Evolutionary conservation across 2,797 vertebrate species (phyloP).

Genomic region (Buphagus erythrorhynchus): DNA sequence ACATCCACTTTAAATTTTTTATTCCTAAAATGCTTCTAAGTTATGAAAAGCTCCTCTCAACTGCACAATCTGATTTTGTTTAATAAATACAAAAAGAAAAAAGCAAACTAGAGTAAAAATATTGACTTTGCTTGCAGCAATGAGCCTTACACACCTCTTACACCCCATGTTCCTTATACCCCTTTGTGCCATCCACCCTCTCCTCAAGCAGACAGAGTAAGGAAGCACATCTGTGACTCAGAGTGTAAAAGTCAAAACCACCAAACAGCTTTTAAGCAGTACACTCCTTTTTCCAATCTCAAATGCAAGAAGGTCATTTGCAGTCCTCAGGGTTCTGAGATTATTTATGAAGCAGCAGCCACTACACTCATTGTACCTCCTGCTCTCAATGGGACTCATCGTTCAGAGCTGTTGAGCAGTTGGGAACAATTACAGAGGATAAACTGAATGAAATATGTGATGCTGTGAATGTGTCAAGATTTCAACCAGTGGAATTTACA

Average conservation of each 20-base stretch:
- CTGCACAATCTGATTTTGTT: neutral
- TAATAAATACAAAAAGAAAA: neutral
- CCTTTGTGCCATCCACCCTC: neutral
- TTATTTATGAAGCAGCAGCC: slow-evolving; percentile 64
- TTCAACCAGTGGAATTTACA: slow-evolving; percentile 68
- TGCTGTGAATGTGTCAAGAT: slow-evolving; percentile 64
- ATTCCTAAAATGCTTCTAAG: neutral
- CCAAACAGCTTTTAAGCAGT: neutral
- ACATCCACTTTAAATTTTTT: neutral
- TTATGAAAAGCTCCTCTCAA: neutral
- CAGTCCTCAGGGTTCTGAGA: slow-evolving; percentile 26
- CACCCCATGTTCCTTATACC: fast-evolving
- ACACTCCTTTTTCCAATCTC: neutral
- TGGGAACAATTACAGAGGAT: slow-evolving; percentile 72
- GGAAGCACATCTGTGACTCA: neutral
- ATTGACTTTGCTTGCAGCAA: neutral
- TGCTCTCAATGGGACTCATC: slow-evolving; percentile 64
- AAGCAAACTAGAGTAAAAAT: neutral
- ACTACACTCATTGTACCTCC: slow-evolving; percentile 22
- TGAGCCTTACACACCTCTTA: neutral
- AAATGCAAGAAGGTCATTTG: slow-evolving; percentile 24
- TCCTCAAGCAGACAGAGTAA: neutral
- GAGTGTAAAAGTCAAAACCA: neutral
- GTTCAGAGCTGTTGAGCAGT: slow-evolving; percentile 67
- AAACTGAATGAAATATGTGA: slow-evolving; percentile 69